phyloP scores from a whole-genome alignment of 2,797 vertebrate genomes.

The Ptychobarbus kaznakovi region DNA sequence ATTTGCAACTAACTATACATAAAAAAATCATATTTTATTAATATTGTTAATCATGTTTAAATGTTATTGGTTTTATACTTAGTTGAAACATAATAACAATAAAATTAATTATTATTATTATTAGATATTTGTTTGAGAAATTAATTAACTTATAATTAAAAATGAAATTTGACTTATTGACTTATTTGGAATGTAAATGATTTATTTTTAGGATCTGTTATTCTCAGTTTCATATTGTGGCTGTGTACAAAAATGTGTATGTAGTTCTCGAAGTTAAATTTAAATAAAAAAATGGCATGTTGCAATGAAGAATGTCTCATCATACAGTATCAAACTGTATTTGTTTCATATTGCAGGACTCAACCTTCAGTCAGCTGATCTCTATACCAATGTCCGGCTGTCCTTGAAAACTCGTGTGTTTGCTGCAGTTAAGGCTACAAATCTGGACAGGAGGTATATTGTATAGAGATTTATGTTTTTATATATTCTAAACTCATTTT shows the following conservation, averaged over 20 bases:
- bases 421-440: slow-evolving; percentile 95
- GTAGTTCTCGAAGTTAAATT: background rate
- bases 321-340: background rate
- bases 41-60: no score
- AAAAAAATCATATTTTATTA: no score
- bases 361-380: slow-evolving; percentile 89
- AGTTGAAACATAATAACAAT: no score
- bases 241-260: background rate
- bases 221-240: background rate
- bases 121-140: background rate
- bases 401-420: slow-evolving; percentile 97
- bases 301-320: background rate
- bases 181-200: background rate
- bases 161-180: no score
- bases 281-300: background rate
- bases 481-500: background rate
- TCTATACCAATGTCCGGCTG: slow-evolving; percentile 90
- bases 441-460: slow-evolving; percentile 92
- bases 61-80: background rate
- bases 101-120: no score
- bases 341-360: slow-evolving; percentile 82
- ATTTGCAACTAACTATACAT: no score
- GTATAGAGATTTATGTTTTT: background rate
- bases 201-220: background rate
- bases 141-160: background rate